Percentiles rank a stretch among this genome's conserved stretches.
phyloP scores from a whole-genome alignment of 2,113 vertebrate genomes.

The Trematocara macrostoma region DNA sequence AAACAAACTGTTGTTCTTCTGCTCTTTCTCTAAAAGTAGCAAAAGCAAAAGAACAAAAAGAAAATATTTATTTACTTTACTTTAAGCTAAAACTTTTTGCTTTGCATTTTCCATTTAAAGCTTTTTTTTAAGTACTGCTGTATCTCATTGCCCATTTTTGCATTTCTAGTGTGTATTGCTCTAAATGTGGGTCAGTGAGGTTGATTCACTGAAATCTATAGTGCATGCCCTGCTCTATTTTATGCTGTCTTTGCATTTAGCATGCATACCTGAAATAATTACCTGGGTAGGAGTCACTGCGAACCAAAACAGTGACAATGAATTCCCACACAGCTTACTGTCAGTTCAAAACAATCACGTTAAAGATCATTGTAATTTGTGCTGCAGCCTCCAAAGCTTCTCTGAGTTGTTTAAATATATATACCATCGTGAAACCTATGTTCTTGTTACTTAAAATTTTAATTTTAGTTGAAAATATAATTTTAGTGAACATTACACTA shows the following conservation, averaged over 20 bases:
- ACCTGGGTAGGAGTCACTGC: background rate
- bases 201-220: slow-evolving; percentile 28
- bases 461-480: background rate
- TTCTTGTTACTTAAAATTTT: background rate
- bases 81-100: background rate
- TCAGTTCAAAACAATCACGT: slow-evolving; percentile 28
- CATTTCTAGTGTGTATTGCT: background rate
- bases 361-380: slow-evolving; percentile 13
- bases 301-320: background rate
- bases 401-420: background rate
- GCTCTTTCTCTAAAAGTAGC: background rate
- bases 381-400: background rate
- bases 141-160: background rate
- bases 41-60: background rate
- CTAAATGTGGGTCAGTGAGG: slow-evolving; percentile 11
- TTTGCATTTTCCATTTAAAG: background rate
- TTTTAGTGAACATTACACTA: background rate
- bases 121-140: background rate
- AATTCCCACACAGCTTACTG: slow-evolving; percentile 15
- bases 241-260: background rate
- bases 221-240: slow-evolving; percentile 19
- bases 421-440: background rate
- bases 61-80: background rate
- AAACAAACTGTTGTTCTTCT: background rate
- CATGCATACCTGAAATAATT: slow-evolving; percentile 27